Evolutionary conservation across 2,113 vertebrate genomes (phyloP).

Genomic region (Chamaetylas fuelleborni): DNA sequence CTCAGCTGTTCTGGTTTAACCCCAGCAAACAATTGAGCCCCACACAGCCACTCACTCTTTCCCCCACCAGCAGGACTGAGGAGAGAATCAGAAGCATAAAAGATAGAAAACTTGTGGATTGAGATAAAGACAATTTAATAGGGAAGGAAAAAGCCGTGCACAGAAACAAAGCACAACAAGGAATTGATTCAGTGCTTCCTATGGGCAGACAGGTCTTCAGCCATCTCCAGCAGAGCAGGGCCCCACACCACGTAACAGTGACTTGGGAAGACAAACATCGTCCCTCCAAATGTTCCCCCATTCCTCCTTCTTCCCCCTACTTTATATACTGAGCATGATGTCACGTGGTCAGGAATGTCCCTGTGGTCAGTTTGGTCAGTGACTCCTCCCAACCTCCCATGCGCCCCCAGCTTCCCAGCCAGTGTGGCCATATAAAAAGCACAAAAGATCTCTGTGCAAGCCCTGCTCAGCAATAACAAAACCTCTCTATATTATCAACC

Average conservation of each 20-base stretch:
- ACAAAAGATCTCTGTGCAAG: neutral
- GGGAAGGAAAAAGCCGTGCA: neutral
- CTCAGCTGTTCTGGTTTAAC: neutral
- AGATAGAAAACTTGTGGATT: neutral
- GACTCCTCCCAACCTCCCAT: neutral
- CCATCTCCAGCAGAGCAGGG: neutral
- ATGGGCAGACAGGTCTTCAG: neutral
- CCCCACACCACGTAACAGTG: accelerated
- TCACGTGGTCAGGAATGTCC: neutral
- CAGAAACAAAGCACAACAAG: neutral
- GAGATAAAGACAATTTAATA: neutral
- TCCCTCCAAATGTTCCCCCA: neutral
- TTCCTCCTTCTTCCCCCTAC: neutral
- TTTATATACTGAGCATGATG: neutral
- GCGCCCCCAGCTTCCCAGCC: accelerated
- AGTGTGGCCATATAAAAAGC: accelerated
- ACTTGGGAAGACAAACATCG: neutral
- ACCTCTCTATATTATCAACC: neutral
- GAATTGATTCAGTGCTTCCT: neutral
- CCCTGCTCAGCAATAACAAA: neutral
- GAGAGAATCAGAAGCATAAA: accelerated
- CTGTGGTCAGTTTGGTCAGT: neutral
- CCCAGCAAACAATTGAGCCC: neutral
- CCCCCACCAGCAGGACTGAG: neutral
- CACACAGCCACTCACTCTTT: neutral